phyloP scores from a whole-genome alignment of 2,888 invertebrate species.

The Drosophila stalkeri region DNA sequence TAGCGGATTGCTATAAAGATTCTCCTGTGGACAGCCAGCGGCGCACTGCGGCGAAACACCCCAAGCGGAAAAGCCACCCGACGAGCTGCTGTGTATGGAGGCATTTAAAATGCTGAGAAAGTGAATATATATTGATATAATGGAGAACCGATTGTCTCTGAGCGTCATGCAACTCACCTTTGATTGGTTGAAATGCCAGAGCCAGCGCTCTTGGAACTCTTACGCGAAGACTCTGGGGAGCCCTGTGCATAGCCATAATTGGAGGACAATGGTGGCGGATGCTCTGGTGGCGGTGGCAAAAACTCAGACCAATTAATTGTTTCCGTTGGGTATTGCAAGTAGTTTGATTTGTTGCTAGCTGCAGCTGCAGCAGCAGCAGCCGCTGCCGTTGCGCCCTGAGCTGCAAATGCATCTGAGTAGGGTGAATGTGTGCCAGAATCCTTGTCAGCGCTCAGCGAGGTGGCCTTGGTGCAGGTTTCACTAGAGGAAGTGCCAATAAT shows the following conservation, averaged over 20 bases:
- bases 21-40: constrained; percentile 79
- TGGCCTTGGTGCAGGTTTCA: constrained; percentile 85
- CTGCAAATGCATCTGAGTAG: constrained; percentile 83
- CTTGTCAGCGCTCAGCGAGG: constrained; percentile 84
- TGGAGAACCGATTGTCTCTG: background rate
- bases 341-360: constrained; percentile 76
- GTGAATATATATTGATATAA: background rate
- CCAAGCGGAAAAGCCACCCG: constrained; percentile 85
- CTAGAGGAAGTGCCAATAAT: constrained; percentile 86
- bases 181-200: constrained; percentile 85
- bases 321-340: constrained; percentile 85
- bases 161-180: constrained; percentile 70
- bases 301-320: constrained; percentile 87
- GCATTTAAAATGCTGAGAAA: constrained; percentile 82
- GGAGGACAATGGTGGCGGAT: constrained; percentile 87
- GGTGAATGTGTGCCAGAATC: constrained; percentile 85
- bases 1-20: constrained; percentile 84
- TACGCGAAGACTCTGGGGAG: constrained; percentile 84
- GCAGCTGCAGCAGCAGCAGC: constrained; percentile 50
- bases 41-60: constrained; percentile 83
- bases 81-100: constrained; percentile 85
- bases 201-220: constrained; percentile 85
- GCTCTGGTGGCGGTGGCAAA: constrained; percentile 87
- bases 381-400: constrained; percentile 70
- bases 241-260: constrained; percentile 83